Percentiles rank a stretch among this genome's conserved stretches.
phyloP scores from a whole-genome alignment of 2,113 vertebrate species.

The Malurus elegans region DNA sequence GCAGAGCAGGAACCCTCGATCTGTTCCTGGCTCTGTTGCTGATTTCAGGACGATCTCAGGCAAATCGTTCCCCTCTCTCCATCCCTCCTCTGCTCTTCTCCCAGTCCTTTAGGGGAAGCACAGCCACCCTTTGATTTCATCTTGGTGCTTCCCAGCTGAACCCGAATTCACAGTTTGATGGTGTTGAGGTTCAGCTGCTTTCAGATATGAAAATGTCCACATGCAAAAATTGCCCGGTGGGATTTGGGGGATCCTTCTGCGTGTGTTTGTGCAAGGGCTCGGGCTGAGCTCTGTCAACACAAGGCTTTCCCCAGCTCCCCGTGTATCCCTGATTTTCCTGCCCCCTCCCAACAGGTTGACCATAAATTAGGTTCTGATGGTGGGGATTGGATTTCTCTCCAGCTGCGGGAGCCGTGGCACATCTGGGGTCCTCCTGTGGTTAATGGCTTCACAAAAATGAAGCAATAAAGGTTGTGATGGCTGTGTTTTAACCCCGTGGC shows the following conservation, averaged over 20 bases:
- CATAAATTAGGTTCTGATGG: conserved; percentile 65
- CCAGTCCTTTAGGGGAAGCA: not conserved
- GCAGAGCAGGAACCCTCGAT: not conserved
- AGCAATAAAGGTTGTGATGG: conserved; percentile 70
- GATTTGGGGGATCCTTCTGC: rapidly evolving
- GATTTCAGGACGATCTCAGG: not conserved
- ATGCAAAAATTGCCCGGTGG: not conserved
- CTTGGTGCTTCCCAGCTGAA: not conserved
- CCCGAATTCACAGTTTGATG: not conserved
- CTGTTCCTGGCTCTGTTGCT: not conserved
- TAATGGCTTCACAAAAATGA: conserved; percentile 66
- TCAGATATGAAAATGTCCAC: not conserved
- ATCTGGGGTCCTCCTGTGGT: conserved; percentile 67
- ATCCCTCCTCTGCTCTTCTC: not conserved
- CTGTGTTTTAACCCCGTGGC: conserved; percentile 70
- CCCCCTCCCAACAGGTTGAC: conserved; percentile 30
- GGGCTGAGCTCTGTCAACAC: not conserved
- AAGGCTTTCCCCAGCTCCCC: rapidly evolving
- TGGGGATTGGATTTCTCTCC: conserved; percentile 61
- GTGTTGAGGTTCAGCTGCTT: not conserved
- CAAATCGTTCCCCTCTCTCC: not conserved
- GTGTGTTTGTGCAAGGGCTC: not conserved
- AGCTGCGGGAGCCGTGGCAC: conserved; percentile 56
- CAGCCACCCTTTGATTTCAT: not conserved
- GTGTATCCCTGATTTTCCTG: not conserved